Evolutionary conservation across 2,797 vertebrate species (phyloP).

Genomic region (Alectoris magna): DNA sequence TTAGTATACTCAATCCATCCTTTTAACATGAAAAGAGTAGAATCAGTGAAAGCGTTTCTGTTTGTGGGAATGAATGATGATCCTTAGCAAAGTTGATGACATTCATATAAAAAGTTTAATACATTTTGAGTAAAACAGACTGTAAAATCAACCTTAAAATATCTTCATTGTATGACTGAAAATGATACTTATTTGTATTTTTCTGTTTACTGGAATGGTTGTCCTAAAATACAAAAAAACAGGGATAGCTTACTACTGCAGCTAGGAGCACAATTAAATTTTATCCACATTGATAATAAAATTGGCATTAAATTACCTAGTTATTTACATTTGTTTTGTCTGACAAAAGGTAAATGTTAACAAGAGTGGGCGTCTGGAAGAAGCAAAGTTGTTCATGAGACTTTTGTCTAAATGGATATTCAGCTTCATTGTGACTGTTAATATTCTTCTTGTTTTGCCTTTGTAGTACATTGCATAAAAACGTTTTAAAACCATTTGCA

Average conservation of each 20-base stretch:
- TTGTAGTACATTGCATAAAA: background rate
- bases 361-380: too few species aligned
- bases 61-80: conserved; percentile 28
- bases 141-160: background rate
- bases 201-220: background rate
- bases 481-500: background rate
- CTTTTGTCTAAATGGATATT: background rate
- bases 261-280: background rate
- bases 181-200: background rate
- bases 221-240: background rate
- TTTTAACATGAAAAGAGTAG: conserved; percentile 33
- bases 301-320: background rate
- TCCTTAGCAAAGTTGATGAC: background rate
- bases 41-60: background rate
- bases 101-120: background rate
- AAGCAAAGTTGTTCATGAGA: background rate
- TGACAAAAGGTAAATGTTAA: background rate
- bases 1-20: conserved; percentile 13
- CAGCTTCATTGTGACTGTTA: background rate
- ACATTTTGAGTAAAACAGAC: background rate
- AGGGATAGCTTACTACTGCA: background rate
- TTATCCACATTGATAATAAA: background rate
- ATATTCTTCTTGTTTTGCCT: background rate
- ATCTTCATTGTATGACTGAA: background rate
- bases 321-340: background rate